Conservation (phyloP, 2,888 invertebrate species). For the Vesta saturnalis region DNA sequence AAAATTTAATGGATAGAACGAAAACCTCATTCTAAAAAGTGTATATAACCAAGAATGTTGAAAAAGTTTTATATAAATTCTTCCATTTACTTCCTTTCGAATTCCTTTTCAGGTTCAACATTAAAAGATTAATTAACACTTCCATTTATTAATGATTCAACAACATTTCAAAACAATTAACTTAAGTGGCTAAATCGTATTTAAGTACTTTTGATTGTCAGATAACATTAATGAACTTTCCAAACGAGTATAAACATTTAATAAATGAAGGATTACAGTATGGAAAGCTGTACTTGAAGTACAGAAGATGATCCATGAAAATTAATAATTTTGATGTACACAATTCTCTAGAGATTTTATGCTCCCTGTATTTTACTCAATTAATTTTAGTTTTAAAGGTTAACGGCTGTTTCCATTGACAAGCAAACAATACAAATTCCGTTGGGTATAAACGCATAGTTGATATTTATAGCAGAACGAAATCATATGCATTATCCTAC, state of each 20-base stretch:
- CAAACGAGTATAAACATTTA: not conserved
- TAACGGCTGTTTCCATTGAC: not conserved
- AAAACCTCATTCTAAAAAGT: not conserved
- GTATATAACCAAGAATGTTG: not conserved
- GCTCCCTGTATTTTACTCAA: not conserved
- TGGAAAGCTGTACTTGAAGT: no score
- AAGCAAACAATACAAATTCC: not conserved
- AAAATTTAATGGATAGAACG: slow-evolving; percentile 1
- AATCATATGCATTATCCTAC: not conserved
- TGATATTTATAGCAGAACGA: not conserved
- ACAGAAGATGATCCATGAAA: no score
- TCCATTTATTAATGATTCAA: not conserved
- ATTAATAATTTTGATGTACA: slow-evolving; percentile 1
- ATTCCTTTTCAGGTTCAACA: not conserved
- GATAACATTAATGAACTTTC: not conserved
- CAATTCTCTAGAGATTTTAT: not conserved
- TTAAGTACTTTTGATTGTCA: not conserved
- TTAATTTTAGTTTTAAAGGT: slow-evolving; percentile 1
- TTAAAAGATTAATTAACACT: not conserved
- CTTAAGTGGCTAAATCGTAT: no score
- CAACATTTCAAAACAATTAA: no score
- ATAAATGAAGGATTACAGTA: not conserved
- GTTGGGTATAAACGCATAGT: not conserved
- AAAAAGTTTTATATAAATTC: not conserved
- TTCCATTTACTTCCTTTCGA: not conserved